Percentiles rank a stretch among this genome's conserved stretches.
Conservation (phyloP, 2,113 vertebrate species). For the Tragelaphus buxtoni region DNA sequence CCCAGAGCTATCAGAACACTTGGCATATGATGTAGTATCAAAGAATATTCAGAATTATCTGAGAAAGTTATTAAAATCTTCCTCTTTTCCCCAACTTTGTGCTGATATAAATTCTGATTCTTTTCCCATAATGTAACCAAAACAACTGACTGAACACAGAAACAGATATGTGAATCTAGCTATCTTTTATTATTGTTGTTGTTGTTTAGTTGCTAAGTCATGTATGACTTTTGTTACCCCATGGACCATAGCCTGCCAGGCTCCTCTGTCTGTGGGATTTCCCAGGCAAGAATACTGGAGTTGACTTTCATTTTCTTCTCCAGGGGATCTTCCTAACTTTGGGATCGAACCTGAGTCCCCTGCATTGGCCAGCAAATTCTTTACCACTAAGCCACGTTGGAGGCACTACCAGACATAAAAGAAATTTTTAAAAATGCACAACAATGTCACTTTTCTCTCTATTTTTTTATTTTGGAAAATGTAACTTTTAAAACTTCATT, state of each 20-base stretch:
- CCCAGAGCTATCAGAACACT: neutral
- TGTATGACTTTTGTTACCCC: neutral
- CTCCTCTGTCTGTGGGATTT: neutral
- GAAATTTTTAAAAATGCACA: neutral
- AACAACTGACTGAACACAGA: neutral
- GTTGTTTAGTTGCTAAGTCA: neutral
- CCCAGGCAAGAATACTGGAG: neutral
- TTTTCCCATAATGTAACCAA: neutral
- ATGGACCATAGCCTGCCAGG: neutral
- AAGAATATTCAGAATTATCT: neutral
- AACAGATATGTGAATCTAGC: neutral
- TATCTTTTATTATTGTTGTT: neutral
- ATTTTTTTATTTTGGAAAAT: neutral
- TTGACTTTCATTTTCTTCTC: neutral
- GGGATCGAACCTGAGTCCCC: neutral
- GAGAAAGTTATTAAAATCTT: slow-evolving; percentile 4
- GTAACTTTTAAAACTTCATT: neutral
- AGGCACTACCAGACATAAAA: neutral
- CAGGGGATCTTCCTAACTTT: neutral
- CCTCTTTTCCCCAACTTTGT: neutral
- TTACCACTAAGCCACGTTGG: neutral
- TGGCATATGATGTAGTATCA: neutral
- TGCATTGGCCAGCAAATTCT: neutral
- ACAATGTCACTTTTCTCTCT: neutral
- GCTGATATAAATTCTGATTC: neutral